Percentiles rank a stretch among this genome's conserved stretches.
phyloP scores from a whole-genome alignment of 1,140 invertebrate genomes.

The Zaprionus inermis region DNA sequence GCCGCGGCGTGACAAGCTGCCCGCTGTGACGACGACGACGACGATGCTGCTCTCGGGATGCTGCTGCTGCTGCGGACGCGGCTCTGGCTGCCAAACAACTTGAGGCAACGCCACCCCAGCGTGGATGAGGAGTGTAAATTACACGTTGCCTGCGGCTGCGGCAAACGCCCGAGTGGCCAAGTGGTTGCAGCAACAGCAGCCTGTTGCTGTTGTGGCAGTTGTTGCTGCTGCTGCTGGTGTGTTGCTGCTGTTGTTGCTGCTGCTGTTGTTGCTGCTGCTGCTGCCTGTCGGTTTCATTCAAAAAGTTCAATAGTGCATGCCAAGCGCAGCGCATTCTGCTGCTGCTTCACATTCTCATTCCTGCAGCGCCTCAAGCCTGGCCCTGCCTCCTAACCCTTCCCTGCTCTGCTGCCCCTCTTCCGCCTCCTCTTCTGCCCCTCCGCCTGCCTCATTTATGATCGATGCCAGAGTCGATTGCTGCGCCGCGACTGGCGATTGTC shows the following conservation, averaged over 20 bases:
- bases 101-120: constrained; percentile 68
- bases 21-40: constrained; percentile 60
- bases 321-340: constrained; percentile 43
- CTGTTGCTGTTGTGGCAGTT: constrained; percentile 30
- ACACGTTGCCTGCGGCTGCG: constrained; percentile 69
- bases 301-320: constrained; percentile 81
- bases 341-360: constrained; percentile 19
- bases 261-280: constrained; percentile 33
- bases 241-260: constrained; percentile 29
- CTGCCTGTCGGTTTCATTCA: constrained; percentile 78
- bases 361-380: not conserved
- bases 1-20: constrained; percentile 68
- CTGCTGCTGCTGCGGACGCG: constrained; percentile 31
- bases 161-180: constrained; percentile 58
- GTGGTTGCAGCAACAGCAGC: constrained; percentile 36
- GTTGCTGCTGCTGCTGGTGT: constrained; percentile 38
- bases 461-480: constrained; percentile 75
- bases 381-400: not conserved
- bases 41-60: constrained; percentile 27
- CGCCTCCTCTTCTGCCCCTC: not conserved
- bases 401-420: not conserved
- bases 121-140: constrained; percentile 69
- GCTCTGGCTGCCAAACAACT: constrained; percentile 26
- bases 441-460: constrained; percentile 68
- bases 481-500: constrained; percentile 61